Evolutionary conservation across 2,113 vertebrate species (phyloP).

Genomic region (Odontesthes bonariensis): DNA sequence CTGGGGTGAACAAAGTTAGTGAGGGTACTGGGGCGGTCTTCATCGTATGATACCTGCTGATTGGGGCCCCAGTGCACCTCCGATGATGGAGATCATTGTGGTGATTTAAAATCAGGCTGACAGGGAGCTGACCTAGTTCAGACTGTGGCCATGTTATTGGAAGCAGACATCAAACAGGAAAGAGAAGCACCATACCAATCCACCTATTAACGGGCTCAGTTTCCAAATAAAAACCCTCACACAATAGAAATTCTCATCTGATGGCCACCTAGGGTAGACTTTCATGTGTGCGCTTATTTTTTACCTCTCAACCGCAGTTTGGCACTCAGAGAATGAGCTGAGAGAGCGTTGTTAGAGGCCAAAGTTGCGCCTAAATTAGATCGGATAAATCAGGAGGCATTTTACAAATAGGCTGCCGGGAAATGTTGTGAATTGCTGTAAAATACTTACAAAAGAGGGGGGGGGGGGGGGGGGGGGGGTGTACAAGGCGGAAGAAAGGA

Average conservation of each 20-base stretch:
- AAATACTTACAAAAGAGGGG: conserved; percentile 23
- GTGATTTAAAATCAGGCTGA: conserved; percentile 24
- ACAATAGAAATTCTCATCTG: neutral
- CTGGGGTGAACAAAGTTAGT: neutral
- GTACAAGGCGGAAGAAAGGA: conserved; percentile 26
- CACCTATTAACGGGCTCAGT: conserved; percentile 6
- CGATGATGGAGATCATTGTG: conserved; percentile 19
- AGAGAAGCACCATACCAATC: neutral
- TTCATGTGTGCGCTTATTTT: neutral
- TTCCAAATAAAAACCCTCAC: conserved; percentile 10
- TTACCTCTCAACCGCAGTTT: conserved; percentile 5
- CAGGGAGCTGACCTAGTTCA: conserved; percentile 15
- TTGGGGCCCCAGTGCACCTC: conserved; percentile 2
- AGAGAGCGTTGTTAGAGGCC: neutral
- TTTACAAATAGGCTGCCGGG: conserved; percentile 9
- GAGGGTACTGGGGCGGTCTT: conserved; percentile 9
- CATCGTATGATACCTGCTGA: conserved; percentile 7
- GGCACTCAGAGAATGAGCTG: neutral
- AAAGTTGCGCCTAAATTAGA: conserved; percentile 16
- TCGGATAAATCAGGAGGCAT: conserved; percentile 13
- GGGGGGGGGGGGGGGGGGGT: conserved; percentile 4
- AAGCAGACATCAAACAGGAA: conserved; percentile 13
- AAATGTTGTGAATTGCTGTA: neutral
- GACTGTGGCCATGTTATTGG: conserved; percentile 12
- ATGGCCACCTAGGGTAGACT: neutral